These are phyloP conservation scores for Coptodon rendalli DNA, from an alignment of 2,113 vertebrate genomes.

Conservation along the genomic window DNA sequence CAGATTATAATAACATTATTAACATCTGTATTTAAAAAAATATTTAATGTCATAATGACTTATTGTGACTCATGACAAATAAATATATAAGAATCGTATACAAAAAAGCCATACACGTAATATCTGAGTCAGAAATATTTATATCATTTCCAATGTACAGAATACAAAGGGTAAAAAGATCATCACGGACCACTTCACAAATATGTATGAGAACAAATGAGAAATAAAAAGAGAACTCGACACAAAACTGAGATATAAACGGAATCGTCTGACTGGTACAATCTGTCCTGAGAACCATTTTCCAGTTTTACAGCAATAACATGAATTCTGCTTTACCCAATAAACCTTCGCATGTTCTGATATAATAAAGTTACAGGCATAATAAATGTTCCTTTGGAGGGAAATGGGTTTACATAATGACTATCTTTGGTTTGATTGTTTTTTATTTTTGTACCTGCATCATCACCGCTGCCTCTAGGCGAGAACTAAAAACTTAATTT, in stretches of 20 bases:
- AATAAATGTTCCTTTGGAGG: constrained; percentile 11
- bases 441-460: neutral
- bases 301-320: constrained; percentile 49
- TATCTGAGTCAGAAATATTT: constrained; percentile 8
- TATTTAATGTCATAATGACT: neutral
- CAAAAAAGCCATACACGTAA: neutral
- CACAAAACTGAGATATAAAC: neutral
- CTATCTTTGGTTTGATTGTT: constrained; percentile 51
- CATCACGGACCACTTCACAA: neutral
- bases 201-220: neutral
- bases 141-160: constrained; percentile 43
- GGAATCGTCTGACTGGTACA: neutral
- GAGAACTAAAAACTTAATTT: neutral
- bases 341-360: neutral
- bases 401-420: neutral
- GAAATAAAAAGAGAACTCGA: neutral
- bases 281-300: constrained; percentile 43
- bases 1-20: neutral
- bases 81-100: neutral
- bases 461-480: neutral
- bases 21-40: neutral
- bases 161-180: constrained; percentile 11
- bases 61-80: neutral
- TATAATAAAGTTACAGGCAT: neutral
- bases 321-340: neutral